phyloP scores from a whole-genome alignment of 2,797 vertebrate species.

The Staurois parvus region DNA sequence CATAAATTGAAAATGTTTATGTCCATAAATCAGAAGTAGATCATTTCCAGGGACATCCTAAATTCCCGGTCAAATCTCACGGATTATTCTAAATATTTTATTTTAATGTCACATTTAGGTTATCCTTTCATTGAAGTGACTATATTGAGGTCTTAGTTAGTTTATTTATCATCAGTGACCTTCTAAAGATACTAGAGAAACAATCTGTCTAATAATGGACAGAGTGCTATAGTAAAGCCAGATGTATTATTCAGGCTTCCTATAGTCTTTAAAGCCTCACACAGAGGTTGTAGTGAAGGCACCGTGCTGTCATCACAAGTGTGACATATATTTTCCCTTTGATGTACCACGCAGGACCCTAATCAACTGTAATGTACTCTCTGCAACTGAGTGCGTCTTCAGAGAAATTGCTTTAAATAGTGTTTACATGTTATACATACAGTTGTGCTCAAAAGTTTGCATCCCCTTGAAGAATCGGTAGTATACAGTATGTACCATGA shows the following conservation, averaged over 20 bases:
- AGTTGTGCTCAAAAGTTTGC: too few species aligned
- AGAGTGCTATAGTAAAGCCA: constrained; percentile 40
- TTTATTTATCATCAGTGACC: constrained; percentile 74
- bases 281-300: constrained; percentile 29
- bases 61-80: constrained; percentile 82
- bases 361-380: background rate
- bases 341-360: background rate
- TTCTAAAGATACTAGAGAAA: constrained; percentile 65
- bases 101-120: constrained; percentile 83
- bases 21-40: constrained; percentile 82
- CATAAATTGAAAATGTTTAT: constrained; percentile 85
- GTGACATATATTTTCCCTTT: constrained; percentile 22
- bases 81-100: constrained; percentile 87
- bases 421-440: background rate
- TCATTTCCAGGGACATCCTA: constrained; percentile 80
- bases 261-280: constrained; percentile 49
- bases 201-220: constrained; percentile 42
- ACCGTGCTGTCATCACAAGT: constrained; percentile 15
- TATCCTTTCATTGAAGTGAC: constrained; percentile 81
- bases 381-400: background rate
- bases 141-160: constrained; percentile 77
- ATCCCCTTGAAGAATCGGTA: too few species aligned
- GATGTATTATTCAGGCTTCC: constrained; percentile 39
- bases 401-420: background rate
- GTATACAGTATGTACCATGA: too few species aligned